These are phyloP conservation scores for Cassiopea xamachana DNA, from an alignment of 30 jellyfish, hydroid and myxozoan genomes.

Conservation along the genomic window DNA sequence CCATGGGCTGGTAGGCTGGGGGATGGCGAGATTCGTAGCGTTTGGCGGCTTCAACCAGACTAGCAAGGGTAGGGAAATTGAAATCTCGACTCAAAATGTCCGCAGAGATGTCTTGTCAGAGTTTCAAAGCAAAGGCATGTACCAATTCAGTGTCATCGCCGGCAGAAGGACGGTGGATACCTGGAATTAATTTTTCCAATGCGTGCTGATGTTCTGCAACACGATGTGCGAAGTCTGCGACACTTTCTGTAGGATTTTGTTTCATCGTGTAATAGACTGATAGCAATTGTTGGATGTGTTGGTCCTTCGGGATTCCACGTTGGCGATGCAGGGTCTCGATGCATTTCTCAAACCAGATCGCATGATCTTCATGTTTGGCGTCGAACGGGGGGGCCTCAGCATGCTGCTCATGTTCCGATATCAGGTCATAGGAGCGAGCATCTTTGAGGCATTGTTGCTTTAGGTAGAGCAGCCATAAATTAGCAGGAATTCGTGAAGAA, in stretches of 20 bases:
- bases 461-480: conserved; percentile 13
- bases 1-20: no score
- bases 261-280: conserved; percentile 15
- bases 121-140: conserved; percentile 31
- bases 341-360: conserved; percentile 13
- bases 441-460: conserved; percentile 51
- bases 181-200: conserved; percentile 16
- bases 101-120: conserved; percentile 2
- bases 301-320: conserved; percentile 27
- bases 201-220: conserved; percentile 25
- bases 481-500: conserved; percentile 13
- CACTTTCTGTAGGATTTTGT: conserved; percentile 22
- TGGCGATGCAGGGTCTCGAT: background rate
- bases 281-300: conserved; percentile 15
- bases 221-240: conserved; percentile 27
- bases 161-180: background rate
- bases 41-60: background rate
- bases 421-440: conserved; percentile 33
- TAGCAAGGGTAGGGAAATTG: background rate
- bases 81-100: conserved; percentile 23
- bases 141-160: conserved; percentile 11
- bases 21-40: no score
- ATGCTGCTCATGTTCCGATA: background rate
- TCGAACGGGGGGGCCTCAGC: background rate
- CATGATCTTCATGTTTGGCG: background rate